Conservation (phyloP, 2,113 vertebrate species). For the Lagopus muta region DNA sequence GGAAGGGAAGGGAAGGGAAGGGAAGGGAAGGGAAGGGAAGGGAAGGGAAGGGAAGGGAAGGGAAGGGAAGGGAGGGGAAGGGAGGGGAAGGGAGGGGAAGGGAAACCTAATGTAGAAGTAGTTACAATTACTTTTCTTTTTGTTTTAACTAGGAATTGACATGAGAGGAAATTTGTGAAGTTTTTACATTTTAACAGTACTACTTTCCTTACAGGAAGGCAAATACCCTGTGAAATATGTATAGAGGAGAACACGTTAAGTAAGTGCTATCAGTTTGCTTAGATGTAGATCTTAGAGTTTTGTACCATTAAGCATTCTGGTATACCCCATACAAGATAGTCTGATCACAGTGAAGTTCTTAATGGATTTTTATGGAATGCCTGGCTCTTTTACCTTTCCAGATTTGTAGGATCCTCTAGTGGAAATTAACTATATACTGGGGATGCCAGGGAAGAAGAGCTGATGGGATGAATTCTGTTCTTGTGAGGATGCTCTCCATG, state of each 20-base stretch:
- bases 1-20: too few relatives aligned
- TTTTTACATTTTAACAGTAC: not conserved
- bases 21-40: too few relatives aligned
- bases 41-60: too few relatives aligned
- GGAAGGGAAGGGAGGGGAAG: too few relatives aligned
- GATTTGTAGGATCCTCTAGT: conserved; percentile 32
- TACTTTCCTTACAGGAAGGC: not conserved
- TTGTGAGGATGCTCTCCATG: not conserved
- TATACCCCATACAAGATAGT: not conserved
- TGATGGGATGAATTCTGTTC: not conserved
- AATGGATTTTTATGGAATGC: conserved; percentile 2
- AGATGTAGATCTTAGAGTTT: not conserved
- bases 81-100: too few relatives aligned
- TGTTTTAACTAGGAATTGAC: not conserved
- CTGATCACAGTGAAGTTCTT: conserved; percentile 4
- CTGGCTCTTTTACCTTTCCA: not conserved
- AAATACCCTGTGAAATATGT: not conserved
- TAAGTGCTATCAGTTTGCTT: not conserved
- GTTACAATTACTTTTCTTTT: not conserved
- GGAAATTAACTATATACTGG: not conserved
- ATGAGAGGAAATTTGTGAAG: not conserved
- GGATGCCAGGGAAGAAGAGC: not conserved
- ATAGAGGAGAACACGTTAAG: not conserved
- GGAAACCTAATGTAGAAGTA: not conserved
- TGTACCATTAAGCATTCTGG: not conserved